Base-by-base conservation (phyloP, 2,888 invertebrate genomes). In the Serrognathus titanus region DNA sequence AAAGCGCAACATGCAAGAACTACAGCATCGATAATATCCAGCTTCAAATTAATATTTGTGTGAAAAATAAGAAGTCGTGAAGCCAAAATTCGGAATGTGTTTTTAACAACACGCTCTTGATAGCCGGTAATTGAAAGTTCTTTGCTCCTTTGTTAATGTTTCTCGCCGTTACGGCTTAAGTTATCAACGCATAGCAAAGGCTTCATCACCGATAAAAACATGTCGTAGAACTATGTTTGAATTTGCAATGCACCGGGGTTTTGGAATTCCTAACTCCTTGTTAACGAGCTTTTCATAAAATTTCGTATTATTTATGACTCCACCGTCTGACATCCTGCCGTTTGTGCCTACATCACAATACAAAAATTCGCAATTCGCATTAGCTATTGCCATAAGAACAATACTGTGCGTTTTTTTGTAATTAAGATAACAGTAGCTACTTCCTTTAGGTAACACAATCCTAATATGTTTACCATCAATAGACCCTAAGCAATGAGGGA, bases 401-500 rank as follows among this genome's bases (percentile, higher is more conserved):
- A 66, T 48, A 51, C 62, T 66, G 57, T 62, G 55, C 10, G 55
- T 61, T 51, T 51, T 49, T 55, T 66, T 65, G 43, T 63, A 65
- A 50, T 66, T 62, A 43, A 50, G 65, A 51, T 58, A 66, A 37
- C 54, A 51, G 35, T 57, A 63, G 9, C 63, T 63, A 51, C 61
- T 63, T 47, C 46, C 59, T 16, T 38, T 39, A 31, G 66, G 63
- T 51, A 61, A 57, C 11, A 61, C 52, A 39, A 66, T 66, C 36
- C 11, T 40, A 8, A 66, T 46, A 53, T 66, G 66, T 59, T 66
- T 66, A 10, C 65, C 62, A 41, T 63, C 66, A 13, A 65, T 55
- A n/a, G 58, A 38, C 11, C 64, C 65, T 24, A 65, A 53, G 52
- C 58, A 63, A 59, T 64, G 57, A 54, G 62, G 61, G 46, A 63